These are phyloP conservation scores for Amphiprion clarkii DNA, from an alignment of 2,797 vertebrate genomes.

Conservation along the genomic window DNA sequence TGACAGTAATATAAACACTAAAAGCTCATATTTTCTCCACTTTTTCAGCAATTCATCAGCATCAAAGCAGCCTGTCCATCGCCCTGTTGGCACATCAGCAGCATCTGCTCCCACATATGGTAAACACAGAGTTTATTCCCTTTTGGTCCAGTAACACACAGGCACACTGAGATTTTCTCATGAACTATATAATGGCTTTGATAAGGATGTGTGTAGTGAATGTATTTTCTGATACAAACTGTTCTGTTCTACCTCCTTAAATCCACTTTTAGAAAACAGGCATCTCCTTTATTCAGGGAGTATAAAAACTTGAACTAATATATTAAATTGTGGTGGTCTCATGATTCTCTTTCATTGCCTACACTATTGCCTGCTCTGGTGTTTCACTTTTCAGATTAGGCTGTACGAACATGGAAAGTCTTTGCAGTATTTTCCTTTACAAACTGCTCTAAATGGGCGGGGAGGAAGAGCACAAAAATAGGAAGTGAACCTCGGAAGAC, in stretches of 20 bases:
- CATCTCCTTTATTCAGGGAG: constrained; percentile 42
- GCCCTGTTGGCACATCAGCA: constrained; percentile 48
- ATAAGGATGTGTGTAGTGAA: neutral
- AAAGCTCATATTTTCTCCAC: constrained; percentile 10
- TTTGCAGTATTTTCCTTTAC: constrained; percentile 34
- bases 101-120: constrained; percentile 67
- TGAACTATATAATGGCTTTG: neutral
- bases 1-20: constrained; percentile 12
- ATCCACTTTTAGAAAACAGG: constrained; percentile 7
- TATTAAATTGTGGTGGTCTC: constrained; percentile 55
- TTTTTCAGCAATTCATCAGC: constrained; percentile 62
- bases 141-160: constrained; percentile 21
- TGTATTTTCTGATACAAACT: neutral
- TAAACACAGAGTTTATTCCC: constrained; percentile 49
- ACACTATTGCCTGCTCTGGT: constrained; percentile 38
- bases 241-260: neutral
- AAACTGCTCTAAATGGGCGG: constrained; percentile 65
- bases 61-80: constrained; percentile 65
- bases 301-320: constrained; percentile 52
- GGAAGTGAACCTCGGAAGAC: constrained; percentile 75
- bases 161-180: neutral
- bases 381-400: constrained; percentile 24
- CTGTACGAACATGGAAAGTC: constrained; percentile 26
- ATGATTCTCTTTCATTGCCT: constrained; percentile 55
- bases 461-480: constrained; percentile 75